Percentiles rank a stretch among this genome's conserved stretches.
Conservation (phyloP, 2,797 vertebrate species). For the Squalus acanthias region DNA sequence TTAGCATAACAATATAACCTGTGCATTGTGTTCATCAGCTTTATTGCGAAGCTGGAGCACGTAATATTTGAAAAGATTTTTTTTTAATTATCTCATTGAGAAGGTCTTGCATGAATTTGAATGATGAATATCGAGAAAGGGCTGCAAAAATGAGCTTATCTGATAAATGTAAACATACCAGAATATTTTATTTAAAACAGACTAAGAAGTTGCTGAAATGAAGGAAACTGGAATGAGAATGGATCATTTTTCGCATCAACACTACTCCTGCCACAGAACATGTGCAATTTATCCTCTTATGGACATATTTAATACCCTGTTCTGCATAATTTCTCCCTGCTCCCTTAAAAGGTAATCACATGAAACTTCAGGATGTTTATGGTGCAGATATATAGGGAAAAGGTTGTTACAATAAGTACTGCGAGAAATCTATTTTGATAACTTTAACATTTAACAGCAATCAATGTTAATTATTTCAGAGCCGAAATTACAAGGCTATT, state of each 20-base stretch:
- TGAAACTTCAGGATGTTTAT: not conserved
- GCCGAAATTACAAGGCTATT: not conserved
- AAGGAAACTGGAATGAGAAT: not conserved
- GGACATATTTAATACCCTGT: not conserved
- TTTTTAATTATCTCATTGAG: not conserved
- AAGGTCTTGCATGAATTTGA: not conserved
- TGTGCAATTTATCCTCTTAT: not conserved
- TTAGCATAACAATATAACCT: not conserved
- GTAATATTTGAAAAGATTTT: not conserved
- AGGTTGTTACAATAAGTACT: not conserved
- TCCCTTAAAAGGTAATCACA: not conserved
- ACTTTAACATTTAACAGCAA: not conserved
- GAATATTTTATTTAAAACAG: not conserved
- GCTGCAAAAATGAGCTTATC: not conserved
- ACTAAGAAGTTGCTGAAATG: not conserved
- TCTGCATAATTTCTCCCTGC: not conserved
- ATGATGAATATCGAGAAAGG: not conserved
- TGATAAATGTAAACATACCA: constrained; percentile 1
- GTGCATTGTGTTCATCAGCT: not conserved
- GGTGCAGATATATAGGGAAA: not conserved
- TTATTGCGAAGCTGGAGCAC: not conserved
- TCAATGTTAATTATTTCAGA: not conserved
- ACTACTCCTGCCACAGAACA: not conserved
- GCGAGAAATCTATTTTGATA: not conserved
- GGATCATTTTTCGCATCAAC: not conserved